These are phyloP conservation scores for Clarias fuscus DNA, from an alignment of 2,797 vertebrate species.

Conservation along the genomic window DNA sequence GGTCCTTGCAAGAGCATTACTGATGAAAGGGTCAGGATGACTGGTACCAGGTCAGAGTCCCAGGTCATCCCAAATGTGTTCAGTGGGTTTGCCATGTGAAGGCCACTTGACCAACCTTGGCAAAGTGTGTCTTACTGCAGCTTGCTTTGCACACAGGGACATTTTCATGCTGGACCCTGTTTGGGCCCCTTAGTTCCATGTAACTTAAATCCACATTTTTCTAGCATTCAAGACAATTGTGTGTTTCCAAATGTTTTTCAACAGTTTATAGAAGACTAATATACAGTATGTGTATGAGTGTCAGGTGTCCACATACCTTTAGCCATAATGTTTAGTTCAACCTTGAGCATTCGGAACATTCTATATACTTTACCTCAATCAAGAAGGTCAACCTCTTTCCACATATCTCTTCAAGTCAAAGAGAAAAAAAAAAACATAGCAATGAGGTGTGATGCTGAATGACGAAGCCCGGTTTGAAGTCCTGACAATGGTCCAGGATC, in stretches of 20 bases:
- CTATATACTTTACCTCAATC: slow-evolving; percentile 24
- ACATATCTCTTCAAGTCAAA: slow-evolving; percentile 31
- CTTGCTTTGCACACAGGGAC: neutral
- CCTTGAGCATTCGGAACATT: slow-evolving; percentile 16
- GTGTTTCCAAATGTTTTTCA: neutral
- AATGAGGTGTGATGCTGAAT: slow-evolving; percentile 24
- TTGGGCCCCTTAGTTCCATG: neutral
- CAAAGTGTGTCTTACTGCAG: neutral
- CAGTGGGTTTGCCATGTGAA: neutral
- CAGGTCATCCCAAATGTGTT: neutral
- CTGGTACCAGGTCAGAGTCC: neutral
- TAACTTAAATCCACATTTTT: neutral
- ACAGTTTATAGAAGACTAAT: neutral
- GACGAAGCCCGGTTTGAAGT: slow-evolving; percentile 17
- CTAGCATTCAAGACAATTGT: neutral
- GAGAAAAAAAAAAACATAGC: slow-evolving; percentile 20
- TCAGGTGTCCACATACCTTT: neutral
- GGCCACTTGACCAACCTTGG: neutral
- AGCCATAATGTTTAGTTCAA: neutral
- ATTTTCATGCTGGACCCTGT: neutral
- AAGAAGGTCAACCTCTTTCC: slow-evolving; percentile 3
- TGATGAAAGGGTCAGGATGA: neutral
- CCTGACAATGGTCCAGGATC: neutral
- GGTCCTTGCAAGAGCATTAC: neutral
- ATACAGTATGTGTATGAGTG: neutral